Evolutionary conservation across 2,888 invertebrate species (phyloP), one percentile per base, ranked within the genome.

Genomic region (Colostygia pectinataria): DNA sequence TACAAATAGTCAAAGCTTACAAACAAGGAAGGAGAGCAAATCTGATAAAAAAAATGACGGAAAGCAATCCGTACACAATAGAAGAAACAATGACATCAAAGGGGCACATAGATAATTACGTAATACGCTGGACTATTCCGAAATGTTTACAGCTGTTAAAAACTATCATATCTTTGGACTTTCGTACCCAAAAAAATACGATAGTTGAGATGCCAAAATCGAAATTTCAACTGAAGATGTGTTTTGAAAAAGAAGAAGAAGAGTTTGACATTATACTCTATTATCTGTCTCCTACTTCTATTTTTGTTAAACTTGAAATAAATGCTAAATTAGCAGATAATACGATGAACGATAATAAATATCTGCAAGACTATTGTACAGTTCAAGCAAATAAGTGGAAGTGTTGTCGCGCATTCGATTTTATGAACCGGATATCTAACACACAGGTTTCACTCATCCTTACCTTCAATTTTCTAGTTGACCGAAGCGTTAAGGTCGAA

Each of bases 361-460:
- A 87, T 24, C n/a, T n/a, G 7, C 24, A 24, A 89, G 55, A 79
- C 83, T 1, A 73, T 83, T 84, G 83, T 40, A 82, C 82, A 2
- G 76, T 87, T 1, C 81, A 82, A 59, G 80, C 81, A 0, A 87
- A 89, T 51, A 85, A 87, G 55, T 89, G 89, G 89, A 87, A 89
- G 59, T 83, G 1, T 6, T 20, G 20, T 20, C 6, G 2, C 4
- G 6, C 2, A 20, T 20, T 6, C 4, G 15, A 4, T 15, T 15
- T 3, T 3, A 15, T 15, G 15, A 4, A 3, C 15, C 15, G 15
- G 15, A 15, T 3, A 5, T 20, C 1, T 6, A 20, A 20, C 1
- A 6, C 6, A 2, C n/a, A n/a, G n/a, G n/a, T n/a, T 5, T 5
- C 4, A 4, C 10, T 10, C 1, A 28, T 1, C 28, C 5, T 28